phyloP scores from a whole-genome alignment of 92 coral and sea anemone species.

The Paragorgia papillata region DNA sequence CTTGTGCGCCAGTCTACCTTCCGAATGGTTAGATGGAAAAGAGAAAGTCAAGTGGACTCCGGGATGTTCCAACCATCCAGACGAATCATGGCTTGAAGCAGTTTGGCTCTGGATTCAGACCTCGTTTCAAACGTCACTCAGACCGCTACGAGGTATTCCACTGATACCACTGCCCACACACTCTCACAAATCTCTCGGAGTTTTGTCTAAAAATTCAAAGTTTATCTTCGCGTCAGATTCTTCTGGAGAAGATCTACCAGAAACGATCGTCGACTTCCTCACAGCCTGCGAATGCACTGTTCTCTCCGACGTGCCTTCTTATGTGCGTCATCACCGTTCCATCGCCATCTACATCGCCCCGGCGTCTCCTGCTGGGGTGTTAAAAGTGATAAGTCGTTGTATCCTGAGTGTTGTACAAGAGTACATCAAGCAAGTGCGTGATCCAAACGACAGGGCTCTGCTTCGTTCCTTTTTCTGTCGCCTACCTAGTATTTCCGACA shows the following conservation, averaged over 20 bases:
- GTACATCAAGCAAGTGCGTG: not conserved
- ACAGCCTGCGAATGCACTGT: constrained; percentile 59
- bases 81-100: constrained; percentile 60
- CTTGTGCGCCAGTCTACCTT: constrained; percentile 58
- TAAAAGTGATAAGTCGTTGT: constrained; percentile 47
- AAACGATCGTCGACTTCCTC: constrained; percentile 45
- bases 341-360: constrained; percentile 59
- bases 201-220: constrained; percentile 49
- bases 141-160: constrained; percentile 65
- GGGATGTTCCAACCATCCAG: constrained; percentile 59
- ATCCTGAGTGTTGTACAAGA: not conserved
- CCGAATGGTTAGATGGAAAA: constrained; percentile 41
- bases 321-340: constrained; percentile 51
- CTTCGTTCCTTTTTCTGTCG: constrained; percentile 52
- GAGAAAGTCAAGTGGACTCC: constrained; percentile 59
- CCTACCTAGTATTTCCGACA: constrained; percentile 11
- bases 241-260: constrained; percentile 44
- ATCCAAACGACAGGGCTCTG: constrained; percentile 7
- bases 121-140: constrained; percentile 57
- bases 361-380: constrained; percentile 66
- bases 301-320: constrained; percentile 49
- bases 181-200: constrained; percentile 54
- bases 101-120: constrained; percentile 63
- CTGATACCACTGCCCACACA: constrained; percentile 62
- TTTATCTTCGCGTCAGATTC: not conserved